These are phyloP conservation scores for Dreissena polymorpha DNA, from an alignment of 1,140 invertebrate genomes.

Conservation along the genomic window DNA sequence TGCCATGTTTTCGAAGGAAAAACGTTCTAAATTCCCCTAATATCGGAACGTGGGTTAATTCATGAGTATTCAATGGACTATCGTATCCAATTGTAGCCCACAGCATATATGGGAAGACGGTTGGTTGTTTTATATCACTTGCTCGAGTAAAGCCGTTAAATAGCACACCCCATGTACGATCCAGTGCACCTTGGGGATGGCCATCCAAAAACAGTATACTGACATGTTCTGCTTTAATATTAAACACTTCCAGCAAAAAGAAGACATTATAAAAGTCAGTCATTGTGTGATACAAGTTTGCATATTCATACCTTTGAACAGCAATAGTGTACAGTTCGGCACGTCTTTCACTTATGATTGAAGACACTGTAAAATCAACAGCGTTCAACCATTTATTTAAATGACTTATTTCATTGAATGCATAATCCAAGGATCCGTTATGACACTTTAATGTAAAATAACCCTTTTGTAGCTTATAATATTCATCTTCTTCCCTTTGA, in stretches of 20 bases:
- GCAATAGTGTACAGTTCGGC: constrained; percentile 59
- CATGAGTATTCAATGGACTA: constrained; percentile 66
- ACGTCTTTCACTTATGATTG: not conserved
- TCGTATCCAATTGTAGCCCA: constrained; percentile 73
- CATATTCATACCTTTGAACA: constrained; percentile 74
- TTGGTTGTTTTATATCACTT: constrained; percentile 44
- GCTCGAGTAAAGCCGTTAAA: constrained; percentile 61
- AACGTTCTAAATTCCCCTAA: constrained; percentile 74
- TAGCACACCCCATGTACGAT: constrained; percentile 67
- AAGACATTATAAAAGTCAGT: constrained; percentile 76
- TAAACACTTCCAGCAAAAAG: constrained; percentile 68
- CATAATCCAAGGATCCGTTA: not conserved
- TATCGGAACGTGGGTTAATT: constrained; percentile 53
- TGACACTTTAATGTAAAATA: constrained; percentile 65
- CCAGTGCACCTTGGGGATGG: constrained; percentile 71
- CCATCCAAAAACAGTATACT: constrained; percentile 73
- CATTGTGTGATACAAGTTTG: constrained; percentile 76
- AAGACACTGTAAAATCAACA: constrained; percentile 10
- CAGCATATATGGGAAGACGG: constrained; percentile 60
- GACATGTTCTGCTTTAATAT: constrained; percentile 61
- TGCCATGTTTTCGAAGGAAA: constrained; percentile 63
- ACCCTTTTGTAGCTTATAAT: constrained; percentile 59
- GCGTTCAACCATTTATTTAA: constrained; percentile 59
- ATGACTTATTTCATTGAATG: constrained; percentile 55
- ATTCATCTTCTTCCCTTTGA: constrained; percentile 70